Evolutionary conservation across 2,797 vertebrate genomes (phyloP), one percentile per base, ranked within the genome.

Genomic region (Enteromius mattozi): DNA sequence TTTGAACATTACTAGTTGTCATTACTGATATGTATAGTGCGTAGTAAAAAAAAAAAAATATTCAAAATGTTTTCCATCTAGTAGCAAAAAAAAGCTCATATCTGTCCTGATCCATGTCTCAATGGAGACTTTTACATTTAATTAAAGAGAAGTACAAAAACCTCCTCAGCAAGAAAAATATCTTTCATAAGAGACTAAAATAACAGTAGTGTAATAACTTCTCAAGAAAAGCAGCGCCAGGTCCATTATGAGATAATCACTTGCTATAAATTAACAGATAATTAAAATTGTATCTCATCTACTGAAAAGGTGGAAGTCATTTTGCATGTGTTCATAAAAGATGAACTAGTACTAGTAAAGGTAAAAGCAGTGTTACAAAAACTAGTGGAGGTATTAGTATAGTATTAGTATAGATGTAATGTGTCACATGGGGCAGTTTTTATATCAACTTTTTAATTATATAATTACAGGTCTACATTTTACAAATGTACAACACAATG

Each of bases 61-160:
- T 10, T 17, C 24, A 30, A 47, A 10, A 1, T 47, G n/a, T 42
- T 65, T 49, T 80, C 14, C 40, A 8, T 66, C 66, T 66, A 71
- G 40, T 47, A 24, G 72, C n/a, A 5, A 86, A 81, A 83, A 3
- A 17, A 2, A 61, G 16, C 6, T 33, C 17, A 65, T 65, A 65
- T 27, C 13, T 65, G 21, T 30, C 54, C 69, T 85, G 80, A 84
- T 84, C 49, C 24, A 61, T 78, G 30, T 89, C 86, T 87, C 83
- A 12, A 47, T 30, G 19, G 86, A 84, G 56, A 85, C 61, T 65
- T 85, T 83, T 91, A 10, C 81, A 85, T 54, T 86, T 88, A 89
- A 89, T 90, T 89, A 88, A 88, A 89, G 77, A 76, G 81, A 86
- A 63, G 80, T 76, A 82, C 74, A 80, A 70, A 85, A 81, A 76